A percentile compares a stretch with the other conserved stretches of the same genome.
These are phyloP conservation scores for Telenomus remus DNA, from an alignment of 1,140 invertebrate genomes.

Conservation along the genomic window DNA sequence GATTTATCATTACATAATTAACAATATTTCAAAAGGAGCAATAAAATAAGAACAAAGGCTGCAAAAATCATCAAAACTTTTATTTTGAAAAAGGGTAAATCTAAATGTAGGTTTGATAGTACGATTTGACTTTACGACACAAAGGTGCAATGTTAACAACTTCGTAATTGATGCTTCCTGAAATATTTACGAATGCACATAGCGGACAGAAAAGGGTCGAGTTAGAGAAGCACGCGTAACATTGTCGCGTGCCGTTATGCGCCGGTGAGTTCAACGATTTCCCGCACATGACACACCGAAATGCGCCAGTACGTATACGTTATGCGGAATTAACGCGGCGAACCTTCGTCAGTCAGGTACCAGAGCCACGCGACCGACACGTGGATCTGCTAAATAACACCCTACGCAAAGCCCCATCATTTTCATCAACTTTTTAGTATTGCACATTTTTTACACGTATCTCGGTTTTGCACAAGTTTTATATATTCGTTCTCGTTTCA, in stretches of 20 bases:
- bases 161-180: constrained; percentile 23
- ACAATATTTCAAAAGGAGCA: too few species aligned
- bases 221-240: constrained; percentile 34
- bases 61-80: neutral
- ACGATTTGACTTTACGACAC: constrained; percentile 14
- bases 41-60: too few species aligned
- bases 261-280: constrained; percentile 68
- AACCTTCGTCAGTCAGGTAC: constrained; percentile 50
- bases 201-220: constrained; percentile 23
- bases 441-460: constrained; percentile 1
- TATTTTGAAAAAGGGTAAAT: neutral
- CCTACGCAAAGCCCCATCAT: constrained; percentile 17
- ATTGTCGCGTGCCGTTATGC: constrained; percentile 71
- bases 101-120: neutral
- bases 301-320: constrained; percentile 58
- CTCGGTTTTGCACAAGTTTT: too few species aligned
- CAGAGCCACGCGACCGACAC: constrained; percentile 67
- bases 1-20: too few species aligned
- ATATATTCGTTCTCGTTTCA: too few species aligned
- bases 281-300: constrained; percentile 70
- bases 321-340: constrained; percentile 56
- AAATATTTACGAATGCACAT: constrained; percentile 10
- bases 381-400: constrained; percentile 58
- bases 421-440: constrained; percentile 42
- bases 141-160: constrained; percentile 16